Evolutionary conservation across 2,113 vertebrate species (phyloP), one percentile per base, ranked within the genome.

Genomic region (Amblyopsis rosae): DNA sequence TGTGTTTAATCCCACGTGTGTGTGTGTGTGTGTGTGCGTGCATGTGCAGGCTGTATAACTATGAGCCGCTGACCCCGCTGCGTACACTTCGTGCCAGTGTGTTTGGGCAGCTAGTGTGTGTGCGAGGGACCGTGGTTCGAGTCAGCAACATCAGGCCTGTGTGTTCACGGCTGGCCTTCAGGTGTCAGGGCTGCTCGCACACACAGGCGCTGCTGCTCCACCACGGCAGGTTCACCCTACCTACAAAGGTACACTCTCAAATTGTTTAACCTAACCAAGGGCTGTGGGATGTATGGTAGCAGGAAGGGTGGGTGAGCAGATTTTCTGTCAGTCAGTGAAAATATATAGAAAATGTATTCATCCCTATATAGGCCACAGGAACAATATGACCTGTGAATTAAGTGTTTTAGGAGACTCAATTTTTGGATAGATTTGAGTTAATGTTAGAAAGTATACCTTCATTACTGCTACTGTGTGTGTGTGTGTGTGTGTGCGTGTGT

Each of bases 111-210:
- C 94, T 95, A 17, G 79, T 99, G 17, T 93, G 94, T 17, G 72
- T 99, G 59, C 92, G 94, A 46, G 97, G 97, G 3, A 99, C 98
- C 0, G 95, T 98, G 35, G 96, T 99, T 50, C 92, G 96, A 26
- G 96, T 99, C 59, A 95, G 96, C 84, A 99, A 94, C 51, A 96
- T 98, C 67, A 96, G 95, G 53, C 96, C 97, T 9, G 86, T 95
- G 12, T 99, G 98, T 70, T 94, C 90, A 51, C 93, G 93, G 80
- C 91, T 98, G 88, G 97, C 96, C 15, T 99, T 99, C 70, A 81
- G 80, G 12, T 99, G 98, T 77, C 89, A 87, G 49, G 67, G 88
- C 2, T 96, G 97, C 85, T 92, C 93, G 7, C 89, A 93, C 32
- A 71, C 91, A 16, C 94, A 94, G 80, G 89, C 93, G 0, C 69